Base-by-base conservation (phyloP, 2,888 invertebrate species). In the Poecilobothrus nobilitatus region DNA sequence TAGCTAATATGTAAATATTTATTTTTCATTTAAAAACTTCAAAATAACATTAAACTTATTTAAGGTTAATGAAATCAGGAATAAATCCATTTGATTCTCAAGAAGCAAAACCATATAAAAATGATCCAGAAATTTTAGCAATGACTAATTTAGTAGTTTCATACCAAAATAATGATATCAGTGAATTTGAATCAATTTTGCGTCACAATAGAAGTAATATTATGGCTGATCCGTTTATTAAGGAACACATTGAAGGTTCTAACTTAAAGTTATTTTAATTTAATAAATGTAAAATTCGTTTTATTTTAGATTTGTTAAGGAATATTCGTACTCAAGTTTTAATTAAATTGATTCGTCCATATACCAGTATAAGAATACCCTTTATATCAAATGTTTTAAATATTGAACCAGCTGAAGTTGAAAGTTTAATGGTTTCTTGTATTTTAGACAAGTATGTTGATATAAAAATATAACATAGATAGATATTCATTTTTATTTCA, bases 1-100 rank as follows among this genome's bases (percentile, higher is more conserved):
- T 99, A 77, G 98, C 99, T 21, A 99, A 97, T 83, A 99, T 99
- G 99, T 92, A 84, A 86, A 61, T 37, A 33, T 33, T 21, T 21
- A 21, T 15, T 20, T 41, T 21, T 15, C 4, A 27, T 27, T 27
- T 5, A 44, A 20, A 18, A 53, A 18, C 53, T 37, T 8, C 7
- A 37, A 53, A 53, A 3, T 53, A 53, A 53, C 1, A 2, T 53
- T 18, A 37, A 63, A 2, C 3, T 27, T 63, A 22, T 27, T 65
- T 0, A 76, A 94, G 93, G 94, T 84, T 98, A 73, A 99, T 98
- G 97, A 97, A 98, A 81, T 98, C 97, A 6, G 97, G 96, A 61
- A 99, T 99, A 73, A 99, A 99, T 84, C 99, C 99, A 0, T 99
- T 99, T 82, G 99, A 99, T 83, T 97, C 97, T 0, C 98, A 99